Percentiles rank a stretch among this genome's conserved stretches.
These are phyloP conservation scores for Telenomus remus DNA, from an alignment of 1,140 invertebrate species.

Conservation along the genomic window DNA sequence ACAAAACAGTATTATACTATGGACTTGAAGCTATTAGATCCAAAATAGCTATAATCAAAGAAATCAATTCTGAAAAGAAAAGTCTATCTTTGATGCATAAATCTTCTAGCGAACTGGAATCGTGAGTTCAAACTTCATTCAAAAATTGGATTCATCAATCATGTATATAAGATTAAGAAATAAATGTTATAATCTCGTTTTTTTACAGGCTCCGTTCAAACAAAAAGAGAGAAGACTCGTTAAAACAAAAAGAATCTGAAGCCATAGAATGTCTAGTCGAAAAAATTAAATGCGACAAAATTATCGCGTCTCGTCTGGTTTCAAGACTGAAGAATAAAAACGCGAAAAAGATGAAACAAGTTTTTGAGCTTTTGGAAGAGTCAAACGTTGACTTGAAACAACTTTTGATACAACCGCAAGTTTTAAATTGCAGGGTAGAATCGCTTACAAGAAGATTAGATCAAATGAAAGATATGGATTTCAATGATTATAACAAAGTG, in stretches of 20 bases:
- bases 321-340: constrained; percentile 2
- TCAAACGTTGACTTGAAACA: constrained; percentile 1
- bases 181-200: not conserved
- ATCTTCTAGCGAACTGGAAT: not conserved
- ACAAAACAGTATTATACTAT: constrained; percentile 5
- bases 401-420: not conserved
- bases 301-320: not conserved
- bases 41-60: not conserved
- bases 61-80: not conserved
- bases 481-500: not conserved
- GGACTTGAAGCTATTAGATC: constrained; percentile 5
- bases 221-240: not conserved
- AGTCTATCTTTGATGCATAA: not conserved
- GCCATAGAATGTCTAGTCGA: not conserved
- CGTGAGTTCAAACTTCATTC: too few relatives aligned
- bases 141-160: too few relatives aligned
- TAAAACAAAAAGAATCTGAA: not conserved
- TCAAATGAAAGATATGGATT: not conserved
- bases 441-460: not conserved
- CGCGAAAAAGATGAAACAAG: constrained; percentile 1
- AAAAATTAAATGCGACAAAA: constrained; percentile 9
- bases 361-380: constrained; percentile 2
- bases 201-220: not conserved
- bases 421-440: not conserved
- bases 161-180: not conserved